Evolutionary conservation across 2,113 vertebrate genomes (phyloP), one percentile per base, ranked within the genome.

Genomic region (Gymnocephalus cernua): DNA sequence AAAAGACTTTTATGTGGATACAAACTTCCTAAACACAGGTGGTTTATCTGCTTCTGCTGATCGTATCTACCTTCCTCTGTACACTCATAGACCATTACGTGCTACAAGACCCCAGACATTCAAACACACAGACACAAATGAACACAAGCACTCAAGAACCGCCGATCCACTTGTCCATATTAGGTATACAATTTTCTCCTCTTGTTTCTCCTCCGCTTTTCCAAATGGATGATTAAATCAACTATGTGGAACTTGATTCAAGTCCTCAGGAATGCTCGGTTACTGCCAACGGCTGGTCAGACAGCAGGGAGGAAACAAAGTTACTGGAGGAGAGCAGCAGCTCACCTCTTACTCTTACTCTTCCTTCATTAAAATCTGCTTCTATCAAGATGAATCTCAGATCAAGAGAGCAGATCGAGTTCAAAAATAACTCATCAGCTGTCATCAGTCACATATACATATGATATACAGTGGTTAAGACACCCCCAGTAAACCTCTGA

Each of bases 171-270:
- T 97, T 99, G 95, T 96, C 98, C 98, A 96, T 99, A 99, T 99
- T 99, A 98, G 98, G 97, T 93, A 97, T 96, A 95, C 95, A 97
- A 96, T 93, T 95, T 95, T 95, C 94, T 95, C 94, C 84, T 91
- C 85, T 94, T 89, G 86, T 93, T 93, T 92, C 91, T 96, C 94
- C 89, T 91, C 82, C 75, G 89, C 90, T 91, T 91, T 93, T 93
- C 91, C 93, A 95, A 98, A 95, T 95, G 95, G 96, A 95, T 95
- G 97, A 98, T 98, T 98, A 97, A 97, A 97, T 96, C 96, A 97
- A 98, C 96, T 97, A 97, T 98, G 96, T 96, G 95, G 96, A 86
- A 95, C 97, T 96, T 96, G 96, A 96, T 97, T 97, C 96, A 97
- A 97, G 96, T 96, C 95, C 95, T 95, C 90, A 97, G 96, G 97